Percentiles rank a stretch among this genome's conserved stretches.
These are phyloP conservation scores for Cirrhinus mrigala DNA, from an alignment of 2,797 vertebrate genomes.

Conservation along the genomic window DNA sequence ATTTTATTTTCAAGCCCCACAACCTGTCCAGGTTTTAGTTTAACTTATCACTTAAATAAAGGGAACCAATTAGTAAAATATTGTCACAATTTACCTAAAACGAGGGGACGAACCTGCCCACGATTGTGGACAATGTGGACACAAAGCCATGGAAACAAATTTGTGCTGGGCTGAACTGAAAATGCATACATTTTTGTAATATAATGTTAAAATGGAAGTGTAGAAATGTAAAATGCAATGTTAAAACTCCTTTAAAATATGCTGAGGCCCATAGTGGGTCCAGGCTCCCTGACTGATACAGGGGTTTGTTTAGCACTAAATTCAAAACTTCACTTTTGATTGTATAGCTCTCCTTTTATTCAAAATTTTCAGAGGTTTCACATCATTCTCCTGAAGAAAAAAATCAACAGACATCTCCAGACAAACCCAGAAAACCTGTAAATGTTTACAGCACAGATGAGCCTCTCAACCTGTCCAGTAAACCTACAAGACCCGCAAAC, in stretches of 20 bases:
- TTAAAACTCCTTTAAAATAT: too few relatives aligned
- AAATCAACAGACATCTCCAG: constrained; percentile 21
- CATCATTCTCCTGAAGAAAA: constrained; percentile 10
- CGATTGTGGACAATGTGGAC: not conserved
- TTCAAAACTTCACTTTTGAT: not conserved
- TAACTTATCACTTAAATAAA: not conserved
- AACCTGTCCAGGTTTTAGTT: not conserved
- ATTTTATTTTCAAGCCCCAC: not conserved
- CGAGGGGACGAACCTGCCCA: not conserved
- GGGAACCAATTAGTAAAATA: not conserved
- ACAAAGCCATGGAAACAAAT: not conserved
- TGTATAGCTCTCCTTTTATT: not conserved
- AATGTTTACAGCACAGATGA: constrained; percentile 54
- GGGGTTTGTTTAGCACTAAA: not conserved
- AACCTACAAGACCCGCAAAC: constrained; percentile 59
- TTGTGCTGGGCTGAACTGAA: too few relatives aligned
- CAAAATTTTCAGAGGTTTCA: constrained; percentile 19
- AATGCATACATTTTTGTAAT: too few relatives aligned
- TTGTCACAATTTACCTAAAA: not conserved
- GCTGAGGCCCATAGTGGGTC: too few relatives aligned
- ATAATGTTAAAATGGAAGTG: too few relatives aligned
- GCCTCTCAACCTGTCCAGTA: constrained; percentile 80
- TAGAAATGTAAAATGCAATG: too few relatives aligned
- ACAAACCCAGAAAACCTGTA: constrained; percentile 27
- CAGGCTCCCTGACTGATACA: not conserved